Evolutionary conservation across 92 coral and sea anemone species (phyloP).

Genomic region (Pocillopora meandrina): DNA sequence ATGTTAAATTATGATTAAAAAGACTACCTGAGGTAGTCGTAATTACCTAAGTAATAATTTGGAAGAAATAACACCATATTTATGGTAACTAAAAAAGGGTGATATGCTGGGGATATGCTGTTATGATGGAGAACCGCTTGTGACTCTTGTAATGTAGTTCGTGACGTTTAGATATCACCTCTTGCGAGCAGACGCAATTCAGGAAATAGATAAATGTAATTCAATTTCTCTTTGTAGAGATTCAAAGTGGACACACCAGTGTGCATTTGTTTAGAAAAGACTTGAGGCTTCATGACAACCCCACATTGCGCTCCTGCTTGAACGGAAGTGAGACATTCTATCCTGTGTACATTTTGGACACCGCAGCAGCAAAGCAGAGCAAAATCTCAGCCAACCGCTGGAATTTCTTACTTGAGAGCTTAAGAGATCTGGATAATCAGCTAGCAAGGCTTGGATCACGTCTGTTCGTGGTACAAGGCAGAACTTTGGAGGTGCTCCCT

Average conservation of each 20-base stretch:
- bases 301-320: slow-evolving; percentile 69
- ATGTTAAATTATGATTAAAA: no score
- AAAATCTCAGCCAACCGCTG: slow-evolving; percentile 76
- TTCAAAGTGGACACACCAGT: slow-evolving; percentile 46
- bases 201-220: not conserved
- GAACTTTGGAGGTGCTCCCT: slow-evolving; percentile 61
- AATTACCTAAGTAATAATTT: no score
- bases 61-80: no score
- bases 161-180: no score
- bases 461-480: slow-evolving; percentile 79
- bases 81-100: no score
- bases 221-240: slow-evolving; percentile 4
- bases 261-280: slow-evolving; percentile 89
- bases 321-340: slow-evolving; percentile 65
- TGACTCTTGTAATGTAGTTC: no score
- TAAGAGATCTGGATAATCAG: slow-evolving; percentile 70
- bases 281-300: slow-evolving; percentile 90
- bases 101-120: no score
- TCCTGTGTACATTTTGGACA: slow-evolving; percentile 76
- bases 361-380: slow-evolving; percentile 54
- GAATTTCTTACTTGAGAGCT: slow-evolving; percentile 72
- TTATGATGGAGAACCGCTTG: no score
- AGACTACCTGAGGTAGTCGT: no score
- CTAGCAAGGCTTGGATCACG: slow-evolving; percentile 70
- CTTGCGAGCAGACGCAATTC: no score